Percentiles rank a stretch among this genome's conserved stretches.
Conservation (phyloP, 2,113 vertebrate genomes). For the Coptodon bakossiorum region DNA sequence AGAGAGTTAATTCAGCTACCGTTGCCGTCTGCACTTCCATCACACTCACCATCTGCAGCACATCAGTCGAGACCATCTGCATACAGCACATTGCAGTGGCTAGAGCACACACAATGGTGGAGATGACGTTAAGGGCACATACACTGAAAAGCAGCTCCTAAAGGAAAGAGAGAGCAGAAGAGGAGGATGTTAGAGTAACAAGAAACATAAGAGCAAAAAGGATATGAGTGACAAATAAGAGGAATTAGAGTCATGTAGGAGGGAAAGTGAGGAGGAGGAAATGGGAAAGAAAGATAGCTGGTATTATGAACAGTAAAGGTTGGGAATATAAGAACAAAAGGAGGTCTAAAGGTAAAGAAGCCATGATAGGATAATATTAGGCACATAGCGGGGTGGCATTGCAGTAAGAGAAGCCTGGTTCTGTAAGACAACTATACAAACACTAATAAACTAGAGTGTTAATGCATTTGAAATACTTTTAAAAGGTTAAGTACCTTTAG, state of each 20-base stretch:
- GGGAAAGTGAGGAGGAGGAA: not conserved
- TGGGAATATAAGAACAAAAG: not conserved
- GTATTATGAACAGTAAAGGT: not conserved
- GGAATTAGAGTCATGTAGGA: not conserved
- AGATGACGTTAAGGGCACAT: conserved; percentile 95
- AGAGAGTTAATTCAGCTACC: not conserved
- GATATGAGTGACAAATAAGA: not conserved
- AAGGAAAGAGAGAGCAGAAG: not conserved
- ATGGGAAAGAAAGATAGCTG: not conserved
- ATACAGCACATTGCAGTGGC: conserved; percentile 99
- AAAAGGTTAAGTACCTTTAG: not conserved
- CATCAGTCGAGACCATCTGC: conserved; percentile 98
- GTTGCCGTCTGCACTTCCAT: not conserved
- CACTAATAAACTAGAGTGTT: not conserved
- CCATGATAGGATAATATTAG: not conserved
- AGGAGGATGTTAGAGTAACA: conserved; percentile 21
- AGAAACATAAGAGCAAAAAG: not conserved
- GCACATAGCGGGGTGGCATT: not conserved
- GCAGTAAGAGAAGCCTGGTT: not conserved
- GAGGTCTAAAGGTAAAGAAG: not conserved
- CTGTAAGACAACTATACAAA: not conserved
- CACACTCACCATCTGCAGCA: conserved; percentile 94
- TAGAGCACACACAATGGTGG: conserved; percentile 95
- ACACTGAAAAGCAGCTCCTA: conserved; percentile 97
- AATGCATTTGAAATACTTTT: not conserved